Evolutionary conservation across 2,888 invertebrate species (phyloP), one percentile per base, ranked within the genome.

Genomic region (Heliothis peltigera): DNA sequence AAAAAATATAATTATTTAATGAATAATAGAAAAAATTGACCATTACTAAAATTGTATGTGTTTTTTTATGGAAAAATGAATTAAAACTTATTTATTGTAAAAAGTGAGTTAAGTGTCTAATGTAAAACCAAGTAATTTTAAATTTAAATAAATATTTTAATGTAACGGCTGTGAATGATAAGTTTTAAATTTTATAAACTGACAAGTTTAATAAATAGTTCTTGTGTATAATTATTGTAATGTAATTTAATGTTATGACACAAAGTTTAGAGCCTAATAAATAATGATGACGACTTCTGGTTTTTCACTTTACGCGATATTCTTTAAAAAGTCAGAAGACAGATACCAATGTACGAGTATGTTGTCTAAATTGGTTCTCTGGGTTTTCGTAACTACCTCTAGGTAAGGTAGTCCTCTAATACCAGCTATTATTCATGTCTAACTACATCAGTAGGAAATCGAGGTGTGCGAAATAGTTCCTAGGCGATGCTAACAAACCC

Each of bases 141-240:
- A 47, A 48, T 54, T 63, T n/a, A 46, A 73, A 51, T 59, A 68
- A 66, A 64, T 58, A 75, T 68, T 56, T 64, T 54, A 80, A 74
- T 67, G 48, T 70, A 69, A 68, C 63, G 80, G 83, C 83, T 81
- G 81, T 81, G 77, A 75, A 77, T 60, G 55, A 68, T 70, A 74
- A 68, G 63, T 69, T 65, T 70, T 70, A 77, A 64, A 74, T 80
- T 71, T 65, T 75, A 67, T 81, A 75, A 72, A 70, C 51, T 70
- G 55, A 56, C 32, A 67, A 59, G 57, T 81, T 79, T 75, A 64
- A 70, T 53, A 52, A 43, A 15, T 49, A 61, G 52, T 35, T 43
- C 22, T 42, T 28, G 19, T 58, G 55, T 57, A 60, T 35, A 39
- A 60, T 39, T n/a, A 39, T 35, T 1, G 8, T 32, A 42, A 48